Evolutionary conservation across 2,113 vertebrate species (phyloP).

Genomic region (Neotoma lepida): DNA sequence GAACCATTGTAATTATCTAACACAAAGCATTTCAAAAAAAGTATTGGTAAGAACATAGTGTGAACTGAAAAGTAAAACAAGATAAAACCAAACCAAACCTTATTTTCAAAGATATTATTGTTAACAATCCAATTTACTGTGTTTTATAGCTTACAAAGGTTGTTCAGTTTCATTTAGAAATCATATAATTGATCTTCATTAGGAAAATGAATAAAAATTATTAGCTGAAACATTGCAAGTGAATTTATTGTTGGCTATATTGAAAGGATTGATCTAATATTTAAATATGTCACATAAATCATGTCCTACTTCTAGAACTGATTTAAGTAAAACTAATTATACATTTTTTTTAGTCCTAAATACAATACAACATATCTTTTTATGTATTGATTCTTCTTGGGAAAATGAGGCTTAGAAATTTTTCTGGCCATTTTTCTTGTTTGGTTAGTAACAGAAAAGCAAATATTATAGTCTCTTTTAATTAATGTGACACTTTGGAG

Average conservation of each 20-base stretch:
- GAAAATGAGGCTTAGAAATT: background rate
- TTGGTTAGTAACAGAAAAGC: conserved; percentile 20
- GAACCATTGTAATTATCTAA: conserved; percentile 23
- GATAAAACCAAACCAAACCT: background rate
- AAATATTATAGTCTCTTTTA: background rate
- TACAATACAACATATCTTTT: background rate
- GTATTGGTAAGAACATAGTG: background rate
- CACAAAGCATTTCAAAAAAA: conserved; percentile 2
- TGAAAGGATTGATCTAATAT: background rate
- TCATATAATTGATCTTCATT: conserved; percentile 45
- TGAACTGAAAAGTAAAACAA: conserved; percentile 1
- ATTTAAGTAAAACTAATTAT: conserved; percentile 32
- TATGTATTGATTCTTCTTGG: background rate
- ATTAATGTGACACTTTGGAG: conserved; percentile 18
- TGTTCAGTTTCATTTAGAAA: background rate
- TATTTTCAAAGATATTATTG: conserved; percentile 29
- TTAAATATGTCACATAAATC: conserved; percentile 31
- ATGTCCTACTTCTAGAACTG: conserved; percentile 12
- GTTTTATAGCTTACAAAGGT: background rate
- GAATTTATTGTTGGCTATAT: conserved; percentile 14
- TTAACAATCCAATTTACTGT: conserved; percentile 8
- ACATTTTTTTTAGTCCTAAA: background rate
- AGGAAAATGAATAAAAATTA: conserved; percentile 43
- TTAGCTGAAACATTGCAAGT: conserved; percentile 19
- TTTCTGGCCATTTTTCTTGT: background rate